These are phyloP conservation scores for Xylocampa areola DNA, from an alignment of 2,888 invertebrate species.

Conservation along the genomic window DNA sequence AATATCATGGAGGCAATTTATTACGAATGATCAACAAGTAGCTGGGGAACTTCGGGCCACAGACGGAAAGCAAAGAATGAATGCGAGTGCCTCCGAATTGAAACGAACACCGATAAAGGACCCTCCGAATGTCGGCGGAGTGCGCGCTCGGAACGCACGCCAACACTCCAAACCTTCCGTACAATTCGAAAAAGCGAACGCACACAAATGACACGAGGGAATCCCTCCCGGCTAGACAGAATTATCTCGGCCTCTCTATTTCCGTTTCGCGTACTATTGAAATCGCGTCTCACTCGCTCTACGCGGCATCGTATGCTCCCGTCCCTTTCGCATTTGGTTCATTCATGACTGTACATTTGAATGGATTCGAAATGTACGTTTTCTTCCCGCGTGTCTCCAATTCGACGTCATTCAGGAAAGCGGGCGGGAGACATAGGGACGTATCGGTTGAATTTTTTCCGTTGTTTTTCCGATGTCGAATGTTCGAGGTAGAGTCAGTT, in stretches of 20 bases:
- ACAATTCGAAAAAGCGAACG: constrained; percentile 85
- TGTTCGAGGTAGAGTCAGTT: not conserved
- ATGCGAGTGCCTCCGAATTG: constrained; percentile 69
- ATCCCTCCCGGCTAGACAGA: constrained; percentile 89
- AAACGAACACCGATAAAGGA: constrained; percentile 74
- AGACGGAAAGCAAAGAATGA: constrained; percentile 84
- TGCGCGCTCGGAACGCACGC: constrained; percentile 77
- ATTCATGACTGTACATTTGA: constrained; percentile 88
- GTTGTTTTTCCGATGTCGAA: constrained; percentile 12
- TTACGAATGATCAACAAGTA: constrained; percentile 90
- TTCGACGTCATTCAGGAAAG: constrained; percentile 73
- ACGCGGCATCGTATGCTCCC: constrained; percentile 51
- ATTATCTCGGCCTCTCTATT: constrained; percentile 88
- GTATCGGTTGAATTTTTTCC: constrained; percentile 55
- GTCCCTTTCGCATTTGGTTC: constrained; percentile 87
- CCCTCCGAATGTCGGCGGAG: constrained; percentile 73
- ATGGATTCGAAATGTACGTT: constrained; percentile 82
- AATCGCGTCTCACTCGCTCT: constrained; percentile 81
- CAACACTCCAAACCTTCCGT: constrained; percentile 82
- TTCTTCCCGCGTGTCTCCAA: constrained; percentile 70
- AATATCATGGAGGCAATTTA: constrained; percentile 89
- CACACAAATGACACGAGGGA: constrained; percentile 89
- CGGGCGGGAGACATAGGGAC: constrained; percentile 69
- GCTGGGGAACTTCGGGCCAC: constrained; percentile 79
- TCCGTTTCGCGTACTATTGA: constrained; percentile 89